Conservation (phyloP, 1,140 invertebrate genomes). For the Lucilia cuprina region DNA sequence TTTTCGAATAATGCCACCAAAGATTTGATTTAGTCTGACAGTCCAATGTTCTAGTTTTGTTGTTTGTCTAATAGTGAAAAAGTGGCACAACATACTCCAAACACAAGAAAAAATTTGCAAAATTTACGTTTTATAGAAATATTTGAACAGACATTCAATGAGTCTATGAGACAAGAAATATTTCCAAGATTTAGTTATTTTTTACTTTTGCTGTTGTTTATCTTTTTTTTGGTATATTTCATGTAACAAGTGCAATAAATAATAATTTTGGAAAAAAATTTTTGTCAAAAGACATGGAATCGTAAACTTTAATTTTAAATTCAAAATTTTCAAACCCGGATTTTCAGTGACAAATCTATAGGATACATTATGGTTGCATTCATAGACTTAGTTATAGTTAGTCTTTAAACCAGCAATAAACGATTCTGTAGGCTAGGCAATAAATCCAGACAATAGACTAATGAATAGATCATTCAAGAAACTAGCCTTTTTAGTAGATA, state of each 20-base stretch:
- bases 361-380: too few species aligned
- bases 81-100: slow-evolving; percentile 7
- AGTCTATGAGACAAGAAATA: neutral
- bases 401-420: too few species aligned
- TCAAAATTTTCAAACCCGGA: too few species aligned
- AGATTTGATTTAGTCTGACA: neutral
- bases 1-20: neutral
- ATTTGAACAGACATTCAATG: neutral
- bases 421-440: too few species aligned
- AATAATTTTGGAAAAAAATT: neutral
- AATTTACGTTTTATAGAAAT: neutral
- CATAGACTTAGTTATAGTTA: too few species aligned
- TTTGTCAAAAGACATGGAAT: too few species aligned
- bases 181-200: neutral
- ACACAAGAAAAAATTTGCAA: neutral
- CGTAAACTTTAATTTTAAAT: too few species aligned
- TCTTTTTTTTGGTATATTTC: neutral
- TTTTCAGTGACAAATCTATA: too few species aligned
- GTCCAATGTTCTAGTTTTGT: slow-evolving; percentile 18
- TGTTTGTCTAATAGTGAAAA: neutral
- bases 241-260: neutral
- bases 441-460: too few species aligned
- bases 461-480: too few species aligned
- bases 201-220: too few species aligned
- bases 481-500: too few species aligned